Evolutionary conservation across 2,797 vertebrate genomes (phyloP).

Genomic region (Phoxinus dragarum): DNA sequence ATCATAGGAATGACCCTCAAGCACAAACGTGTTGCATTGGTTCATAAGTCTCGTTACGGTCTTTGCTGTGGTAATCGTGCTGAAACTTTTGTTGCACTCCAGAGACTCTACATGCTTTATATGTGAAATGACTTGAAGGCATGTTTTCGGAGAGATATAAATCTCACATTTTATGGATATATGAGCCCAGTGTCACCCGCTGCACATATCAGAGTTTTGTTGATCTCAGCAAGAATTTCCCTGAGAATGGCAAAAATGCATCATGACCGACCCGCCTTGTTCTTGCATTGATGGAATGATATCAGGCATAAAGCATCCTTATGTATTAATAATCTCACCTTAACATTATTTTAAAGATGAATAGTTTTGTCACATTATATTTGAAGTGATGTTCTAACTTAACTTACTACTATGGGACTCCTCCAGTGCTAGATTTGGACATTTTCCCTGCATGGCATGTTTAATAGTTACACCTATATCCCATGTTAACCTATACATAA

Average conservation of each 20-base stretch:
- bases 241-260: slow-evolving; percentile 77
- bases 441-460: slow-evolving; percentile 39
- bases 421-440: not conserved
- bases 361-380: not conserved
- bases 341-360: not conserved
- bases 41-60: slow-evolving; percentile 37
- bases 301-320: slow-evolving; percentile 28
- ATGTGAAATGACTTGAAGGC: slow-evolving; percentile 47
- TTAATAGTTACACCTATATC: not conserved
- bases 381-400: not conserved
- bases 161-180: slow-evolving; percentile 1
- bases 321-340: not conserved
- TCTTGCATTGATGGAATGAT: slow-evolving; percentile 49
- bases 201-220: not conserved
- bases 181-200: not conserved
- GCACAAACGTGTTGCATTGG: slow-evolving; percentile 52
- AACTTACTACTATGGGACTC: not conserved
- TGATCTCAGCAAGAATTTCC: slow-evolving; percentile 54
- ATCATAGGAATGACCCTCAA: slow-evolving; percentile 9
- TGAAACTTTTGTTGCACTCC: slow-evolving; percentile 6
- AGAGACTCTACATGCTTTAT: not conserved
- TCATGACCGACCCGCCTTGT: slow-evolving; percentile 64
- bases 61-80: slow-evolving; percentile 48
- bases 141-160: slow-evolving; percentile 32
- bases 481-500: not conserved